Base-by-base conservation (phyloP, 2,797 vertebrate genomes). In the Pangasius mekongensis region DNA sequence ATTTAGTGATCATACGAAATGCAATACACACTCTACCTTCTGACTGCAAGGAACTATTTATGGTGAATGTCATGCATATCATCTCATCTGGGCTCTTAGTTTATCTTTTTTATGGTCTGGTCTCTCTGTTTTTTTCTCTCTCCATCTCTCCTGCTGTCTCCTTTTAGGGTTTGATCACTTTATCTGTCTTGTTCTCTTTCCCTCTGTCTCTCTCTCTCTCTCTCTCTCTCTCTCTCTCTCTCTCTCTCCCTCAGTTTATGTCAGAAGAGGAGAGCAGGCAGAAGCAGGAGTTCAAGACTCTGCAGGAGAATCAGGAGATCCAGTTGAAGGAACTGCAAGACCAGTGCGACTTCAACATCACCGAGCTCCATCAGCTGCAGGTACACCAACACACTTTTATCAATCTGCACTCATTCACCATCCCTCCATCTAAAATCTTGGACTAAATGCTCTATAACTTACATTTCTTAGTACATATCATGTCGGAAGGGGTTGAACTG, bases 291-390 rank as follows among this genome's bases (percentile, higher is more conserved):
- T 78, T 16, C 10, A 92, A 87, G 83, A 76, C 5, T 30, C 93
- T 94, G 86, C 93, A 93, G 91, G 88, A 94, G 77, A 91, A 66
- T 71, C 95, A 95, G 11, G 91, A 89, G 16, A 80, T 87, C 73
- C 91, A 94, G 87, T 20, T 94, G 16, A 91, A 89, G 81, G 92
- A 91, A 33, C 85, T 95, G 5, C 93, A 94, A 90, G 92, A 93
- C 73, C 94, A 94, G 88, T 95, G 94, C 56, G 94, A 94, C 0
- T 88, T 78, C 83, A 96, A 84, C 84, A 82, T 91, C 49, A 85
- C 58, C 0, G 96, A 96, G 86, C 93, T 96, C 88, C 93, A 94
- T 88, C 95, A 95, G 90, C 92, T 95, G 62, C 95, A 96, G 94
- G 95, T 96, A 60, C 54, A 47, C 58, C 47, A n/a, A 43, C 36